phyloP scores from a whole-genome alignment of 2,797 vertebrate genomes.

The Ctenochaetus hawaiiensis region DNA sequence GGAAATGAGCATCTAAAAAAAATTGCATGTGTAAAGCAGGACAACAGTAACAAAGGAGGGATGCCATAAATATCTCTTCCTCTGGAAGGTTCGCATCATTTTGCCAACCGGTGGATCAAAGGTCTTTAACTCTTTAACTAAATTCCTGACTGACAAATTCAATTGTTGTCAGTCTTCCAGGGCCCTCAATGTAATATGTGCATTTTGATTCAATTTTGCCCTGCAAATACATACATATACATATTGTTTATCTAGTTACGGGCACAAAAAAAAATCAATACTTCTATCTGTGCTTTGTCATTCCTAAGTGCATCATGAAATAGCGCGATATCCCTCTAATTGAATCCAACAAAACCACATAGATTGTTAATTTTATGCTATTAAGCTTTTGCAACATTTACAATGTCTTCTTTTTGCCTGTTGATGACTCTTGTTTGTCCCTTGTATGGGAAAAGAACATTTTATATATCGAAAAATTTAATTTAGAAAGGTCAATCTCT shows the following conservation, averaged over 20 bases:
- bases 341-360: slow-evolving; percentile 93
- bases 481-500: slow-evolving; percentile 96
- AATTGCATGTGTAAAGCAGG: slow-evolving; percentile 19
- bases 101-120: slow-evolving; percentile 91
- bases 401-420: slow-evolving; percentile 86
- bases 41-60: slow-evolving; percentile 39
- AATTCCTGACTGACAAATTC: slow-evolving; percentile 99
- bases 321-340: slow-evolving; percentile 94
- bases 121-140: slow-evolving; percentile 99
- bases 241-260: slow-evolving; percentile 99
- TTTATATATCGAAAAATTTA: slow-evolving; percentile 94
- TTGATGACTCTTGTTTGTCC: slow-evolving; percentile 94
- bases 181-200: slow-evolving; percentile 96
- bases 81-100: slow-evolving; percentile 86
- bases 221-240: slow-evolving; percentile 99
- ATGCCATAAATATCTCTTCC: slow-evolving; percentile 76
- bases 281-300: slow-evolving; percentile 96
- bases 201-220: slow-evolving; percentile 97
- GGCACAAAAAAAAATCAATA: slow-evolving; percentile 93
- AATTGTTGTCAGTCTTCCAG: slow-evolving; percentile 95
- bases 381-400: slow-evolving; percentile 93
- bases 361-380: slow-evolving; percentile 95
- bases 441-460: slow-evolving; percentile 91
- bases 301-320: slow-evolving; percentile 99
- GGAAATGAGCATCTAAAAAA: slow-evolving; percentile 37